These are phyloP conservation scores for Micrasema minimum DNA, from an alignment of 1,140 invertebrate genomes.

Conservation along the genomic window DNA sequence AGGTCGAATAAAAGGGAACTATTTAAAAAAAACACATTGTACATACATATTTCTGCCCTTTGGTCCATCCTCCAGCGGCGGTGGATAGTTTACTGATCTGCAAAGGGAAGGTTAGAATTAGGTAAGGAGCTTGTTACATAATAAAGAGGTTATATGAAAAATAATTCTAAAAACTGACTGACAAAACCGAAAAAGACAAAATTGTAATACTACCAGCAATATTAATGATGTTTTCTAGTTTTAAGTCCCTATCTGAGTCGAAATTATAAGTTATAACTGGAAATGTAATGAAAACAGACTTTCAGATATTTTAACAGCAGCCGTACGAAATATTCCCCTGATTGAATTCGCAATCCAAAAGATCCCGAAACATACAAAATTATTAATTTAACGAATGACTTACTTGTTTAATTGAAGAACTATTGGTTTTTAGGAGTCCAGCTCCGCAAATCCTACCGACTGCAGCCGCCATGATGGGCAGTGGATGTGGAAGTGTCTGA, in stretches of 20 bases:
- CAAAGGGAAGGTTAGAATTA: conserved; percentile 56
- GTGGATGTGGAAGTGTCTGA: conserved; percentile 34
- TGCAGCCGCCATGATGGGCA: conserved; percentile 82
- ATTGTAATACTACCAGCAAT: no score
- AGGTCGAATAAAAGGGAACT: no score
- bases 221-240: no score
- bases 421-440: conserved; percentile 71
- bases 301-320: no score
- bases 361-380: not conserved
- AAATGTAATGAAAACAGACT: not conserved
- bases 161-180: not conserved
- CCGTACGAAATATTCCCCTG: not conserved
- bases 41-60: conserved; percentile 80
- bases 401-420: conserved; percentile 42
- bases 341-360: not conserved
- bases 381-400: conserved; percentile 1
- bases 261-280: not conserved
- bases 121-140: conserved; percentile 48
- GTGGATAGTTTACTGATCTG: conserved; percentile 77
- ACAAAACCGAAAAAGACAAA: no score
- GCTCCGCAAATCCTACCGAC: conserved; percentile 84
- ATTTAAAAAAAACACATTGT: not conserved
- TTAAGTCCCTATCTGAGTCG: not conserved
- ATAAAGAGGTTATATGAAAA: conserved; percentile 37
- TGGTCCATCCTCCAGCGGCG: conserved; percentile 75